Evolutionary conservation across 2,888 invertebrate species (phyloP), one percentile per base, ranked within the genome.

Genomic region (Cistogaster globosa): DNA sequence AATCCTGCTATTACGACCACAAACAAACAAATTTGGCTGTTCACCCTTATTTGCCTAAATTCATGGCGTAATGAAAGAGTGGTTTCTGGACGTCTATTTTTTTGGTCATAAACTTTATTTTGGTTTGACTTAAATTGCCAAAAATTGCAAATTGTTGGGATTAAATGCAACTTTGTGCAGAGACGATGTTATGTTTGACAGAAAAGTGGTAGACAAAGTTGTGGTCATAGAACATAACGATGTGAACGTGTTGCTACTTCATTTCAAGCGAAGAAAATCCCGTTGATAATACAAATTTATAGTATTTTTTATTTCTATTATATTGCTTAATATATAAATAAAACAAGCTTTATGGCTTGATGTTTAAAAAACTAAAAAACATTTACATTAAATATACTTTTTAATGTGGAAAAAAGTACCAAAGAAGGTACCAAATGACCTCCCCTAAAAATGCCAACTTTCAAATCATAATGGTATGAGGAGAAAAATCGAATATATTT

Each of bases 81-180:
- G 57, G 69, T 63, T 55, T 55, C 32, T 45, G 42, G 42, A 18
- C 62, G 53, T 53, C 51, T 53, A 53, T 72, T 55, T 68, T n/a
- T 53, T 26, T 85, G 51, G 78, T 55, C 74, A 85, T 85, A 82
- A 85, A 85, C 74, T 85, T 74, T 71, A 69, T 63, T n/a, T 82
- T 82, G 55, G 63, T 63, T 58, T 78, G 81, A 75, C 81, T 83
- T 89, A 90, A 90, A 91, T 91, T 91, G 89, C 90, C 91, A 90
- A 91, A 91, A 90, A 90, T 90, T 90, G 91, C 90, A 91, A 91
- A 91, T 91, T 90, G 48, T 81, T 74, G 78, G 72, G 74, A 85
- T 85, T 82, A 82, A 88, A 89, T 87, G 90, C 90, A 90, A 89
- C 89, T 89, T 88, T 79, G 83, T 74, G 78, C 9, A 77, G 11